Percentiles rank a stretch among this genome's conserved stretches.
Evolutionary conservation across 2,113 vertebrate genomes (phyloP).

Genomic region (Cottus gobio): DNA sequence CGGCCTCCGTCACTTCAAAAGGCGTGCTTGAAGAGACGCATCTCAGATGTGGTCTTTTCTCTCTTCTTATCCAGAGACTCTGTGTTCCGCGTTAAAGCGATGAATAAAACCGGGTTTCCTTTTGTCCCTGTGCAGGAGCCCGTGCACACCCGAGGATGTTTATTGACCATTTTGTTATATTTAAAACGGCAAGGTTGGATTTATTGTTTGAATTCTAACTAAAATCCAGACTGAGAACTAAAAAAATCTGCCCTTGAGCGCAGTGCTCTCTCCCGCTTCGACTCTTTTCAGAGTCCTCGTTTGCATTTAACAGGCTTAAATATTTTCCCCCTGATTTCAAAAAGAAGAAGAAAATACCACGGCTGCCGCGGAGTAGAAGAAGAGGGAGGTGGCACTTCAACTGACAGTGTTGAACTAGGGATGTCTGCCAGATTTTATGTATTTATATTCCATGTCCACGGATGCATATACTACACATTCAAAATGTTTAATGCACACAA

Average conservation of each 20-base stretch:
- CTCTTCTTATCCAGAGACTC: background rate
- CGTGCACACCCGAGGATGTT: constrained; percentile 10
- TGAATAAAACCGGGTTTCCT: background rate
- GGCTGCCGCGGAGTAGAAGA: background rate
- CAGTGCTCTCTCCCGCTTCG: background rate
- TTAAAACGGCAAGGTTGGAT: constrained; percentile 6
- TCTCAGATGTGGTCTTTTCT: background rate
- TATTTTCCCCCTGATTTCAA: constrained; percentile 6
- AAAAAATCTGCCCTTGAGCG: constrained; percentile 5
- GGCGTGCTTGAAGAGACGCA: background rate
- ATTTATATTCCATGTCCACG: background rate
- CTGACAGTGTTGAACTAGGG: background rate
- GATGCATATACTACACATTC: background rate
- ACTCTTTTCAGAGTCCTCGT: background rate
- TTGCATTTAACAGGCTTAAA: constrained; percentile 25
- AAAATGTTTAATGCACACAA: background rate
- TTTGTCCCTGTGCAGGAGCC: background rate
- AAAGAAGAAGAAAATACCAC: constrained; percentile 19
- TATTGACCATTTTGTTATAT: constrained; percentile 16
- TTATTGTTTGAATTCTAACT: constrained; percentile 35
- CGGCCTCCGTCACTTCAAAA: background rate
- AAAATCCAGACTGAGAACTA: background rate
- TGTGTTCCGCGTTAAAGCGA: background rate
- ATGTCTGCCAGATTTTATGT: background rate
- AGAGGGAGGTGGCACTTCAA: background rate